Percentiles rank a stretch among this genome's conserved stretches.
phyloP scores from a whole-genome alignment of 2,888 invertebrate genomes.

The Cartodere bifasciata region DNA sequence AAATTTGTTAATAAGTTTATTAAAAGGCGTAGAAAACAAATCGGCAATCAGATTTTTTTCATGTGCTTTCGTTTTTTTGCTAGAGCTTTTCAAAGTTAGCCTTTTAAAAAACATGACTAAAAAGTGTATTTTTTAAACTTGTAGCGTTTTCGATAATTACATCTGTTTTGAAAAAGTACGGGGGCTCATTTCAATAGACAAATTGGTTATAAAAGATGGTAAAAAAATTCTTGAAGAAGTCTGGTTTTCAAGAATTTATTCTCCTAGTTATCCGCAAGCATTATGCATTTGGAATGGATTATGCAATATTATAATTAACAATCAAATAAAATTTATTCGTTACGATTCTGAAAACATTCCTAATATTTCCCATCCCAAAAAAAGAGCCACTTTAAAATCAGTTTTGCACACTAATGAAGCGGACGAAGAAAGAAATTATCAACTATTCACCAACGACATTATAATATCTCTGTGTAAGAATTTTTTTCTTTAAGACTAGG shows the following conservation, averaged over 20 bases:
- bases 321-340: conserved; percentile 27
- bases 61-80: no score
- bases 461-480: no score
- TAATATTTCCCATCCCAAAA: conserved; percentile 19
- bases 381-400: conserved; percentile 17
- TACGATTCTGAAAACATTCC: conserved; percentile 23
- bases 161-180: conserved; percentile 31
- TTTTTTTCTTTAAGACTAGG: background rate
- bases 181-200: conserved; percentile 29
- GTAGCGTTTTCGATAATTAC: conserved; percentile 28
- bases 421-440: conserved; percentile 20
- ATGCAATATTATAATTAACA: conserved; percentile 30
- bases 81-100: no score
- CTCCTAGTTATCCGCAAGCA: conserved; percentile 28
- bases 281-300: conserved; percentile 31
- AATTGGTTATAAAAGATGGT: conserved; percentile 21
- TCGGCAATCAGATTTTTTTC: no score
- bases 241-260: conserved; percentile 31
- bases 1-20: no score
- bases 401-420: conserved; percentile 16
- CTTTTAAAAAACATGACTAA: no score
- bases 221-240: conserved; percentile 24
- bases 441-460: conserved; percentile 28
- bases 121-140: no score
- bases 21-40: no score